Percentiles rank a stretch among this genome's conserved stretches.
Conservation (phyloP, 2,888 invertebrate species). For the Metallyticus violacea region DNA sequence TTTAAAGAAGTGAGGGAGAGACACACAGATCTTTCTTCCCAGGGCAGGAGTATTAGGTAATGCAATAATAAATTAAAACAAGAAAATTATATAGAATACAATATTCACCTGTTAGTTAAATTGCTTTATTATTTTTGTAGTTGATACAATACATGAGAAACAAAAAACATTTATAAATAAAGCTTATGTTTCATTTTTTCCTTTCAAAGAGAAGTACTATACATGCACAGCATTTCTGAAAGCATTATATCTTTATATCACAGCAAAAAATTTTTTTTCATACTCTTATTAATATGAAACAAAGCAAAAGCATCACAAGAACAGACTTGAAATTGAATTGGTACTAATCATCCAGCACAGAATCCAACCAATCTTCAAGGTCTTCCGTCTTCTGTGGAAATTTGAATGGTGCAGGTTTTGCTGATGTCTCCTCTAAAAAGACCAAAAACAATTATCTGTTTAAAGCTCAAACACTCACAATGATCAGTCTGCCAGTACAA, state of each 20-base stretch:
- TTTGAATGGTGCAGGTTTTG: neutral
- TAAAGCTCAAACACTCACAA: no score
- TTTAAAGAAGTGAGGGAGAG: no score
- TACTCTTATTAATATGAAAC: no score
- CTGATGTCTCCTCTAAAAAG: neutral
- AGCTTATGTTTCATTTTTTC: neutral
- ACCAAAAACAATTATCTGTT: neutral
- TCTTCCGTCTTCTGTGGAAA: neutral
- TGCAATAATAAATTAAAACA: no score
- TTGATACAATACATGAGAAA: neutral
- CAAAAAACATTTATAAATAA: neutral
- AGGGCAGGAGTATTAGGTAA: no score
- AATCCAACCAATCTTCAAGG: constrained; percentile 29
- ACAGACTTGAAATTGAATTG: no score
- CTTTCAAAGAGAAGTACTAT: no score
- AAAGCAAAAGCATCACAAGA: neutral
- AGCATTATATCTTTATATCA: neutral
- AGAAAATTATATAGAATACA: no score
- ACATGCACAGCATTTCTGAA: no score
- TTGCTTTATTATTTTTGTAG: neutral
- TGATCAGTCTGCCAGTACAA: no score
- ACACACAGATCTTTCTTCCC: no score
- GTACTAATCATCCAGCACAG: constrained; percentile 26
- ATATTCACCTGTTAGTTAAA: neutral
- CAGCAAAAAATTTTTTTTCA: neutral